Percentiles rank a stretch among this genome's conserved stretches.
These are phyloP conservation scores for Brachyrhaphis roseni DNA, from an alignment of 2,797 vertebrate genomes.

Conservation along the genomic window DNA sequence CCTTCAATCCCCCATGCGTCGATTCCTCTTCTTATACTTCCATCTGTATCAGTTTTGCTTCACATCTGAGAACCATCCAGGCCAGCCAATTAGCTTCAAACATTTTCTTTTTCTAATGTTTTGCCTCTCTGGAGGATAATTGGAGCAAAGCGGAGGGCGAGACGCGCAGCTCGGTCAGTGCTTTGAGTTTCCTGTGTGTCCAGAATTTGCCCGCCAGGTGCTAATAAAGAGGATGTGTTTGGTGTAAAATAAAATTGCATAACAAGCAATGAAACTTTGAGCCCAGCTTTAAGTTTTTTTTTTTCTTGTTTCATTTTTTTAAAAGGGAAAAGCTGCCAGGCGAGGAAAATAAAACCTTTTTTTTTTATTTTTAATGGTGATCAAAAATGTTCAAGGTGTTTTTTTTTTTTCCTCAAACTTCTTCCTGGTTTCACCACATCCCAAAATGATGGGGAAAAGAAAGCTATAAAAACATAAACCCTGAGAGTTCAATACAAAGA, in stretches of 20 bases:
- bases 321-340: background rate
- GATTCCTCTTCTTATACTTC: slow-evolving; percentile 70
- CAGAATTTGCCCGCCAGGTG: slow-evolving; percentile 63
- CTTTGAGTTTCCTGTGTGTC: slow-evolving; percentile 35
- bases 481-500: background rate
- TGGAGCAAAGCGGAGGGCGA: slow-evolving; percentile 58
- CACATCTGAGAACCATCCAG: slow-evolving; percentile 78
- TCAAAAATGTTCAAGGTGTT: background rate
- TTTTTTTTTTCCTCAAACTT: background rate
- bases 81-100: slow-evolving; percentile 70
- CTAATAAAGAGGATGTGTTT: slow-evolving; percentile 51
- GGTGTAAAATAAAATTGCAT: slow-evolving; percentile 23
- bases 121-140: slow-evolving; percentile 63
- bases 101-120: slow-evolving; percentile 45
- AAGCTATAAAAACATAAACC: slow-evolving; percentile 1
- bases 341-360: background rate
- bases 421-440: slow-evolving; percentile 4
- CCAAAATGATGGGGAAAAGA: background rate
- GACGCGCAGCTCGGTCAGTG: slow-evolving; percentile 51
- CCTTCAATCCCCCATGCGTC: slow-evolving; percentile 54
- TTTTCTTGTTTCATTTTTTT: background rate
- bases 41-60: slow-evolving; percentile 81
- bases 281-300: slow-evolving; percentile 14
- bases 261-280: slow-evolving; percentile 46
- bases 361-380: background rate